phyloP scores from a whole-genome alignment of 2,888 invertebrate genomes.

The Formica aserva region DNA sequence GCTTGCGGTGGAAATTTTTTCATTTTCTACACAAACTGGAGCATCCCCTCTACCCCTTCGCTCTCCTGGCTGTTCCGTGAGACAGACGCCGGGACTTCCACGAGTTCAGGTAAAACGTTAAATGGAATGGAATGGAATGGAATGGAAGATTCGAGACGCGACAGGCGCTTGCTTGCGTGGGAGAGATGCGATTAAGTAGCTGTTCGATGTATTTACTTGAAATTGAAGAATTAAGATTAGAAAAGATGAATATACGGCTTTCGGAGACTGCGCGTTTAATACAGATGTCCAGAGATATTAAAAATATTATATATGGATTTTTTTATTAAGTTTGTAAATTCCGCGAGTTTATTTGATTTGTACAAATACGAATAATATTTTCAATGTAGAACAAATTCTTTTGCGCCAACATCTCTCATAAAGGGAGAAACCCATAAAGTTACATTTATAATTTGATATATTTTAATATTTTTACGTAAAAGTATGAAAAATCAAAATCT shows the following conservation, averaged over 20 bases:
- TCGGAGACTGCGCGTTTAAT: background rate
- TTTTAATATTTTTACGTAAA: background rate
- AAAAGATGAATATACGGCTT: background rate
- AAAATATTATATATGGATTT: background rate
- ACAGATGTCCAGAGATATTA: background rate
- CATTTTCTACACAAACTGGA: background rate
- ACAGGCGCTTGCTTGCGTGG: background rate
- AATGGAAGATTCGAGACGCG: background rate
- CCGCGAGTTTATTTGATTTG: background rate
- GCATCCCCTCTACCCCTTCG: background rate
- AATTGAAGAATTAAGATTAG: background rate
- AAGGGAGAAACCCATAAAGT: background rate
- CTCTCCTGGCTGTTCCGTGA: background rate
- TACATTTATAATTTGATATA: background rate
- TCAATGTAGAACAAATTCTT: background rate
- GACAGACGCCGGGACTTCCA: background rate
- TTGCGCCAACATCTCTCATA: background rate
- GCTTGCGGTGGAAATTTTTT: constrained; percentile 5
- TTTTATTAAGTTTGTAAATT: background rate
- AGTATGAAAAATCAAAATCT: background rate
- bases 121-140: background rate
- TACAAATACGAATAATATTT: background rate
- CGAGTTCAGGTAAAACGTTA: constrained; percentile 14
- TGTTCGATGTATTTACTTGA: background rate
- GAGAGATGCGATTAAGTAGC: background rate